Evolutionary conservation across 2,113 vertebrate genomes (phyloP).

Genomic region (Bucco capensis): DNA sequence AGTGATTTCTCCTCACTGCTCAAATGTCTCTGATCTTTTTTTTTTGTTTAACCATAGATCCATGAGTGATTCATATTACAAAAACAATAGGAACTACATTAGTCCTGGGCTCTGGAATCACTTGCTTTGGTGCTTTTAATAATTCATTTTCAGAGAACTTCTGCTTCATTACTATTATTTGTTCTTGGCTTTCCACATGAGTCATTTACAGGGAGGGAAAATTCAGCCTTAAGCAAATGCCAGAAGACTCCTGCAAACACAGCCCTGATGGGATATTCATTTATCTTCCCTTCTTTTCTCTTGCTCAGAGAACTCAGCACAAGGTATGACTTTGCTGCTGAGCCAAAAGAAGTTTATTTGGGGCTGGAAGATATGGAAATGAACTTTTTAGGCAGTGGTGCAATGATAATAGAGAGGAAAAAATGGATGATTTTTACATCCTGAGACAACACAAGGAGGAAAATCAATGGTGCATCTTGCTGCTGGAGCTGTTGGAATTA

Average conservation of each 20-base stretch:
- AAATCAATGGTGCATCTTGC: neutral
- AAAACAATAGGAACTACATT: slow-evolving; percentile 79
- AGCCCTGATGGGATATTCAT: slow-evolving; percentile 47
- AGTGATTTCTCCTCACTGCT: slow-evolving; percentile 64
- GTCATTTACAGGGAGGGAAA: slow-evolving; percentile 41
- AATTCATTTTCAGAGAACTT: slow-evolving; percentile 71
- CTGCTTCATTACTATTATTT: slow-evolving; percentile 75
- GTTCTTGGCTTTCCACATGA: slow-evolving; percentile 61
- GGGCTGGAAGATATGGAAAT: neutral
- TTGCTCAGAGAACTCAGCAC: neutral
- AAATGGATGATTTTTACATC: neutral
- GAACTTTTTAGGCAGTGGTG: neutral
- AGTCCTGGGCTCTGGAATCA: slow-evolving; percentile 73
- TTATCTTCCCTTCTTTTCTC: slow-evolving; percentile 57
- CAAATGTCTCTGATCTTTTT: slow-evolving; percentile 68
- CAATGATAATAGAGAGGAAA: neutral
- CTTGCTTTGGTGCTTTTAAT: slow-evolving; percentile 71
- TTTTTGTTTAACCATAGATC: slow-evolving; percentile 50
- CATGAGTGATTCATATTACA: slow-evolving; percentile 66
- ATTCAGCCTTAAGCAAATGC: slow-evolving; percentile 62
- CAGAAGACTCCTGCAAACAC: slow-evolving; percentile 40
- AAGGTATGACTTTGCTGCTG: neutral
- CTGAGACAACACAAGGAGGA: neutral
- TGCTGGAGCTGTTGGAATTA: neutral
- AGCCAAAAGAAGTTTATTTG: neutral